Base-by-base conservation (phyloP, 2,113 vertebrate species). In the Pangasianodon gigas region DNA sequence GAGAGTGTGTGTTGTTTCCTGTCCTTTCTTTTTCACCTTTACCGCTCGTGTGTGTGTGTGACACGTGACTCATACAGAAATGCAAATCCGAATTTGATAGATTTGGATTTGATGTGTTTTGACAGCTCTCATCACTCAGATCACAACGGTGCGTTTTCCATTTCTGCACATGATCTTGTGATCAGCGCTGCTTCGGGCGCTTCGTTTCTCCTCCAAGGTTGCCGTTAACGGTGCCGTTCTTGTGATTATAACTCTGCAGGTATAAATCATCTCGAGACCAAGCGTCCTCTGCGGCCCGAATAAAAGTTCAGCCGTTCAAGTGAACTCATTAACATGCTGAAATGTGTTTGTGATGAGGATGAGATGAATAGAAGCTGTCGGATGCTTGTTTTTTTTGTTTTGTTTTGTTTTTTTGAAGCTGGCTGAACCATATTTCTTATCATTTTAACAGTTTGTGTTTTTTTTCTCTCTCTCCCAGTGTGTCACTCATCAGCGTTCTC, bases 81-180 rank as follows among this genome's bases (percentile, higher is more conserved):
- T 14, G 81, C 81, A 83, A 58, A 83, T 86, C 4, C 6, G 24
- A n/a, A 3, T 48, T 3, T 85, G 84, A 85, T 18, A 13, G 65
- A 54, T 86, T 52, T 74, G 48, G n/a, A 74, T 74, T 54, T 74
- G 48, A 86, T 86, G n/a, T 7, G 16, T 13, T 37, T 74, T 52
- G 67, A 86, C 67, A 37, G 85, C 44, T 67, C 26, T 86, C 46
- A 71, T 86, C 84, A 37, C 18, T 74, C 67, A 16, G 65, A 54
- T 32, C 67, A 74, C 48, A 26, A n/a, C 19, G 10, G 48, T 16
- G 46, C 21, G 29, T 32, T 86, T 69, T 74, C n/a, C 58, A 54
- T 54, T 74, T 56, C 67, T 48, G 46, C n/a, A 21, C 85, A 4
- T 3, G 85, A 54, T 52, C 85, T 37, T 37, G 26, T 60, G 29